Evolutionary conservation across 92 coral and sea anemone species (phyloP), one percentile per base, ranked within the genome.

Genomic region (Ricordea florida): DNA sequence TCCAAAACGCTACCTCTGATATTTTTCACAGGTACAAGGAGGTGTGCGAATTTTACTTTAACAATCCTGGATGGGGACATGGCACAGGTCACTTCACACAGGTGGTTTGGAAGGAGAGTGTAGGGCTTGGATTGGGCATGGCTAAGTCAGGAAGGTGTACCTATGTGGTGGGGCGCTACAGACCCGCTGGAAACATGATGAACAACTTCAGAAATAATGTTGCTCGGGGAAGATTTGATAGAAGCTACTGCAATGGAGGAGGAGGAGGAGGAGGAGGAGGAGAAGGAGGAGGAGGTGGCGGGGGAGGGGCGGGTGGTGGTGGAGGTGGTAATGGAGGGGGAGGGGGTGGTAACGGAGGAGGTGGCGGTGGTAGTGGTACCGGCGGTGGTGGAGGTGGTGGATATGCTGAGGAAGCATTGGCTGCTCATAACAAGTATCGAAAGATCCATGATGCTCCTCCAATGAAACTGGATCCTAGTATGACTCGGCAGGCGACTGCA

Each of bases 1-100:
- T n/a, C n/a, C n/a, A n/a, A n/a, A n/a, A n/a, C n/a, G n/a, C n/a
- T n/a, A n/a, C n/a, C n/a, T n/a, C n/a, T n/a, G n/a, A n/a, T n/a
- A 22, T 18, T 15, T 53, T 9, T 22, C 4, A 22, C 58, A 61
- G 81, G 87, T 81, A 70, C 37, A 72, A 81, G 41, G 81, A 81
- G 35, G 80, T 72, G 2, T 71, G 80, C 16, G 31, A 71, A 43
- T 84, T 55, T 26, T 57, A 46, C 66, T 61, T 85, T 40, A 62
- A 24, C 29, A 79, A 68, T 26, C 85, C 85, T 18, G 57, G 80
- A 20, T 81, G 57, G 35, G 41, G 55, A 4, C 30, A 76, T n/a
- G 84, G 72, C 11, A 89, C 88, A 7, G 96, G 96, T 21, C 96
- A 81, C 43, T 89, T 89, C 35, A 80, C 90, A 17, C 96, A 89